Percentiles rank a stretch among this genome's conserved stretches.
These are phyloP conservation scores for Saguinus imperator DNA, from an alignment of 2,113 vertebrate species.

Conservation along the genomic window DNA sequence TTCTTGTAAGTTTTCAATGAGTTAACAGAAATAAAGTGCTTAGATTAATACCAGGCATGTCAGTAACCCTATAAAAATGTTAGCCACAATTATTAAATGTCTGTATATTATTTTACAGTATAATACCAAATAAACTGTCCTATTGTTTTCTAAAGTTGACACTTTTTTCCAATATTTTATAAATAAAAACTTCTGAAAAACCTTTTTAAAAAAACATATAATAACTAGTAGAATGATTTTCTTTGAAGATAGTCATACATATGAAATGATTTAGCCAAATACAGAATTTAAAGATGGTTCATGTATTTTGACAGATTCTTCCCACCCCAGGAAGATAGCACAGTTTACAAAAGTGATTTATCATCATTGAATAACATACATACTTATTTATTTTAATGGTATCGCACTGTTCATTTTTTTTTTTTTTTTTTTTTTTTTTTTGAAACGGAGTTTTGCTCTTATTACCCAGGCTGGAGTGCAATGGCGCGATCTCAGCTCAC, in stretches of 20 bases:
- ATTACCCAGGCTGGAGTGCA: no score
- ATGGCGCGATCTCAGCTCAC: no score
- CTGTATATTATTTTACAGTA: neutral
- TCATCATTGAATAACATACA: neutral
- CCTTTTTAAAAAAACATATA: neutral
- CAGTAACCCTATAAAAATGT: neutral
- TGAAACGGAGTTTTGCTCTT: no score
- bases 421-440: no score
- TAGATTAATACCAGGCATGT: neutral
- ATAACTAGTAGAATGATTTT: neutral
- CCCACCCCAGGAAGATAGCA: neutral
- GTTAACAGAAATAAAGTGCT: neutral
- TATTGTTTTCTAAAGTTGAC: neutral
- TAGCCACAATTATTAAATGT: neutral
- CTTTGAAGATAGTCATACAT: neutral
- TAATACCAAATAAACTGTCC: neutral
- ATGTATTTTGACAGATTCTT: neutral
- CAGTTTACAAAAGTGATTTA: neutral
- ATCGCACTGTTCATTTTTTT: neutral
- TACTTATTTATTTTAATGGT: neutral
- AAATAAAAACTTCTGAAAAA: neutral
- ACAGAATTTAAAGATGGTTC: neutral
- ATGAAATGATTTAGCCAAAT: neutral
- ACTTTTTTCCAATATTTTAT: constrained; percentile 3
- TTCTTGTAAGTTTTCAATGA: neutral